Conservation (phyloP, 2,888 invertebrate genomes). For the Idaea straminata region DNA sequence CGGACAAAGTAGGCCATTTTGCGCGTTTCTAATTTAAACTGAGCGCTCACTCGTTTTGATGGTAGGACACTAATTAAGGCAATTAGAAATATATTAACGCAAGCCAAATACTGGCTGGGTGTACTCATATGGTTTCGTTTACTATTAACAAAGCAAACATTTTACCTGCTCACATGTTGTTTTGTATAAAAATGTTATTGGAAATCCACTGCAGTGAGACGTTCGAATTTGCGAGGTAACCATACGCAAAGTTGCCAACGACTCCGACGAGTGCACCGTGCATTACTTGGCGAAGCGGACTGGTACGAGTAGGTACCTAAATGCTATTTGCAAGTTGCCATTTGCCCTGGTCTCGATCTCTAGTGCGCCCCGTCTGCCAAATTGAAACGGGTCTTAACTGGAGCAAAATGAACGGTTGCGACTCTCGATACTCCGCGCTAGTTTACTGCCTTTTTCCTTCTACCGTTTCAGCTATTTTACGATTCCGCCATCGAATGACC, state of each 20-base stretch:
- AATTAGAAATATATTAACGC: constrained; percentile 67
- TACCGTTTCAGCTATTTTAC: constrained; percentile 37
- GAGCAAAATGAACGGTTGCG: constrained; percentile 54
- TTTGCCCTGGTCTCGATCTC: constrained; percentile 49
- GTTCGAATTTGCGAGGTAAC: constrained; percentile 33
- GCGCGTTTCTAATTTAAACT: constrained; percentile 67
- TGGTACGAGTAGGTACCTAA: constrained; percentile 48
- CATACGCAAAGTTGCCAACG: constrained; percentile 24
- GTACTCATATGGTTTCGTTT: constrained; percentile 6
- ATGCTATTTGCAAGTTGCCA: constrained; percentile 69
- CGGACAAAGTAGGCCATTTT: constrained; percentile 67
- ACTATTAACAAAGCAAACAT: background rate
- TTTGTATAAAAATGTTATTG: background rate
- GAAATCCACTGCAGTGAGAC: background rate
- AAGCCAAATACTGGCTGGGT: constrained; percentile 40
- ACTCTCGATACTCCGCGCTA: constrained; percentile 48
- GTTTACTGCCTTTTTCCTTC: constrained; percentile 35
- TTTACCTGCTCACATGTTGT: background rate
- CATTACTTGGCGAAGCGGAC: constrained; percentile 51
- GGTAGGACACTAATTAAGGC: constrained; percentile 68
- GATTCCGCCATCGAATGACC: constrained; percentile 32
- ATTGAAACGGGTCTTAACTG: constrained; percentile 64
- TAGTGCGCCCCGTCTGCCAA: constrained; percentile 62
- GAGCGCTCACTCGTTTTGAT: constrained; percentile 60
- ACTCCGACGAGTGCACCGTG: constrained; percentile 49